These are phyloP conservation scores for Latrodectus hesperus DNA, from an alignment of 2,888 invertebrate genomes.

Conservation along the genomic window DNA sequence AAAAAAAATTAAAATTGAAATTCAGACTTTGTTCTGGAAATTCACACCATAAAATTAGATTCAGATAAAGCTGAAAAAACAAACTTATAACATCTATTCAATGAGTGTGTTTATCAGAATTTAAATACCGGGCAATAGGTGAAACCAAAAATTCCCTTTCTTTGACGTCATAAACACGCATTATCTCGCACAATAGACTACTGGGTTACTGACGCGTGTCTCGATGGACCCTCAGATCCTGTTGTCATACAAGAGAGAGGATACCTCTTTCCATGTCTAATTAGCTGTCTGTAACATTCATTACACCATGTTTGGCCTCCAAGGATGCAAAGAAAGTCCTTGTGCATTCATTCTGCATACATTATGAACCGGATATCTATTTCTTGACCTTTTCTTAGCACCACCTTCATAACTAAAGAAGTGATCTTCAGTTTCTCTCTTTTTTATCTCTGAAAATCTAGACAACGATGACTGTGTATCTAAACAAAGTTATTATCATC, in stretches of 20 bases:
- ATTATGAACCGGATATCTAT: constrained; percentile 37
- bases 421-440: not conserved
- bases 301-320: constrained; percentile 30
- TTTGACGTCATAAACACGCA: not conserved
- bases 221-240: constrained; percentile 9
- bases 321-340: constrained; percentile 16
- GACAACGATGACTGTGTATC: not conserved
- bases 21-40: too few relatives aligned
- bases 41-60: too few relatives aligned
- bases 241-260: not conserved
- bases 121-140: too few relatives aligned
- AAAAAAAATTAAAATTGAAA: too few relatives aligned
- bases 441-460: not conserved
- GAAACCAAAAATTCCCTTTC: not conserved
- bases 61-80: too few relatives aligned
- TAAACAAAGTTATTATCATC: not conserved
- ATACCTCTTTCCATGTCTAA: constrained; percentile 21
- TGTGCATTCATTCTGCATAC: constrained; percentile 31
- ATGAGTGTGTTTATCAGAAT: too few relatives aligned
- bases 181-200: not conserved
- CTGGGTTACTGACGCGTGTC: not conserved
- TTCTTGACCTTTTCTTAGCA: constrained; percentile 16
- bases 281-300: constrained; percentile 36
- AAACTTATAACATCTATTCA: too few relatives aligned
- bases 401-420: not conserved